A percentile compares a stretch with the other conserved stretches of the same genome.
phyloP scores from a whole-genome alignment of 2,888 invertebrate species.

The Allacma fusca region DNA sequence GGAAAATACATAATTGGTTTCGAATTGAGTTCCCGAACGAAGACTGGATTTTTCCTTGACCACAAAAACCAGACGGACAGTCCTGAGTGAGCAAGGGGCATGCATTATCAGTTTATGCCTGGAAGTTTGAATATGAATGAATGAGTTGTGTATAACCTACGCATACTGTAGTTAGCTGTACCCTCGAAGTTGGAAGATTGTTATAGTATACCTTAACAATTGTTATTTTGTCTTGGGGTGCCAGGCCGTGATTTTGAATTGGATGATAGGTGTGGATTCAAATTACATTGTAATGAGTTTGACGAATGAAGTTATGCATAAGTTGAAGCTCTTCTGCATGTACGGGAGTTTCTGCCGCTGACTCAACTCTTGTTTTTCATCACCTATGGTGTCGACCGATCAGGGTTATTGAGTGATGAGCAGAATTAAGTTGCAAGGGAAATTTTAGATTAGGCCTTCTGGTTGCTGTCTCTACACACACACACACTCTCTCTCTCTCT shows the following conservation, averaged over 20 bases:
- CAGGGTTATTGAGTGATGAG: constrained; percentile 15
- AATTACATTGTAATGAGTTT: constrained; percentile 33
- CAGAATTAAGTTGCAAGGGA: constrained; percentile 9
- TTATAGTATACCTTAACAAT: too few relatives aligned
- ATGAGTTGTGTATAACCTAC: background rate
- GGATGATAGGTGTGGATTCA: constrained; percentile 25
- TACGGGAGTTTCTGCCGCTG: background rate
- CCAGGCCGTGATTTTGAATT: background rate
- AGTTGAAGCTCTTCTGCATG: background rate
- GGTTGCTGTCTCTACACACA: background rate
- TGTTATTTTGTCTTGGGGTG: background rate
- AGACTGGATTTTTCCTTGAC: background rate
- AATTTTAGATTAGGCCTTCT: constrained; percentile 19
- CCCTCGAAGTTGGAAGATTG: too few relatives aligned
- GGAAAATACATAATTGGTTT: too few relatives aligned
- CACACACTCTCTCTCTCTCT: background rate
- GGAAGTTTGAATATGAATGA: constrained; percentile 2
- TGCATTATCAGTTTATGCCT: background rate
- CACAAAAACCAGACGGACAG: too few relatives aligned
- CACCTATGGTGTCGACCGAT: constrained; percentile 4
- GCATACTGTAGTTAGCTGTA: too few relatives aligned
- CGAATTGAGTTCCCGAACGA: too few relatives aligned
- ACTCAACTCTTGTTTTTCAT: constrained; percentile 9
- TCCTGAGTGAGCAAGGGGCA: background rate
- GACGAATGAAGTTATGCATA: constrained; percentile 27